Evolutionary conservation across 64 coral and sea anemone genomes (phyloP).

Genomic region (Catalaphyllia jardinei): DNA sequence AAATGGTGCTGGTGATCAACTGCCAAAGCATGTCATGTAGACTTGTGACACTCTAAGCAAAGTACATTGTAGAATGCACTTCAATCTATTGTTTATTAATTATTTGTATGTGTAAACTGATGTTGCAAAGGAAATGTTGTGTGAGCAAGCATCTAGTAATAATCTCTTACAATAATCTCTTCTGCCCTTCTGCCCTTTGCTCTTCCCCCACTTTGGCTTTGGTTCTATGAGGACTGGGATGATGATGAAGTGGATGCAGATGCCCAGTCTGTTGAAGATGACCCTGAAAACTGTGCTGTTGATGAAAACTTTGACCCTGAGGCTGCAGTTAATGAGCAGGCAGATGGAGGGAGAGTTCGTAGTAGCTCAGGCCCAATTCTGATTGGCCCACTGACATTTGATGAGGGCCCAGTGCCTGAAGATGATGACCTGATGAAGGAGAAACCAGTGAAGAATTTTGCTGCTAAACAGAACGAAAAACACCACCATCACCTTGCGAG

Average conservation of each 20-base stretch:
- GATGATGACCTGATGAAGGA: slow-evolving; percentile 37
- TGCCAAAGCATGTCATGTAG: no score
- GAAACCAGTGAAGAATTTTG: slow-evolving; percentile 11
- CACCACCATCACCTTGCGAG: slow-evolving; percentile 85
- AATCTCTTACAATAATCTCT: no score
- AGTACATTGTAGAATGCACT: no score
- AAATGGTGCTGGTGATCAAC: no score
- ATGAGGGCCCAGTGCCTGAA: slow-evolving; percentile 60
- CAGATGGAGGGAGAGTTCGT: slow-evolving; percentile 50
- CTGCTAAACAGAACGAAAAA: slow-evolving; percentile 28
- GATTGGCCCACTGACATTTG: slow-evolving; percentile 95
- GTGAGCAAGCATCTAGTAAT: no score
- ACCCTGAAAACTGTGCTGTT: slow-evolving; percentile 89
- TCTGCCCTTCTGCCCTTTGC: neutral
- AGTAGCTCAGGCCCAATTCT: slow-evolving; percentile 82
- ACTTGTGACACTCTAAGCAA: no score
- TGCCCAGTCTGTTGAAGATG: slow-evolving; percentile 70
- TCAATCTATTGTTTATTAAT: no score
- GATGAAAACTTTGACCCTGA: slow-evolving; percentile 98
- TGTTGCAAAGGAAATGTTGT: no score
- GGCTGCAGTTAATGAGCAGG: slow-evolving; percentile 59
- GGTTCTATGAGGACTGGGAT: slow-evolving; percentile 62
- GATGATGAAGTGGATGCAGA: slow-evolving; percentile 56
- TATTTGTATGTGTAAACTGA: no score
- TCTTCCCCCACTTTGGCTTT: neutral